phyloP scores from a whole-genome alignment of 2,113 vertebrate genomes.

The Poeciliopsis turrubarensis region DNA sequence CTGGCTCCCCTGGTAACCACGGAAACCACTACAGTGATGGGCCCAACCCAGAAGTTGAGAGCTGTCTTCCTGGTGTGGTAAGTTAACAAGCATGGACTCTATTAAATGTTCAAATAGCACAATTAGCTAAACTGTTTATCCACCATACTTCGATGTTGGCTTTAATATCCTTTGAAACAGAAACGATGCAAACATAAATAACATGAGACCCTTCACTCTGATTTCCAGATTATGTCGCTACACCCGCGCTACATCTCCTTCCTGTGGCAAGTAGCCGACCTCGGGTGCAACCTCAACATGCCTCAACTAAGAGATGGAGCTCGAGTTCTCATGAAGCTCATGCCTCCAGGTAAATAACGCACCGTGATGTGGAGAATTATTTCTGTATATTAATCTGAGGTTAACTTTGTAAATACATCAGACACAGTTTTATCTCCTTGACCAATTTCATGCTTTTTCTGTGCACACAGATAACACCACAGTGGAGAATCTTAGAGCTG shows the following conservation, averaged over 20 bases:
- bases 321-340: constrained; percentile 98
- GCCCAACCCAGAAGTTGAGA: constrained; percentile 97
- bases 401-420: background rate
- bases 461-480: constrained; percentile 91
- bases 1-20: constrained; percentile 97
- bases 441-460: constrained; percentile 8
- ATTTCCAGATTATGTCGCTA: constrained; percentile 96
- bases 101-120: background rate
- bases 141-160: too few relatives aligned
- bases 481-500: constrained; percentile 94
- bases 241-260: constrained; percentile 98
- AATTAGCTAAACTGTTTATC: too few relatives aligned
- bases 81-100: constrained; percentile 41
- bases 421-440: background rate
- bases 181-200: background rate
- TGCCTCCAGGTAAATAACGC: constrained; percentile 93
- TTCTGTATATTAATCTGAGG: background rate
- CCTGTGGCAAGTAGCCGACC: constrained; percentile 98
- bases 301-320: constrained; percentile 96
- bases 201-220: background rate
- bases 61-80: constrained; percentile 98
- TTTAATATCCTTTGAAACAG: background rate
- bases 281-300: constrained; percentile 97
- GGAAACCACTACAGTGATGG: constrained; percentile 98
- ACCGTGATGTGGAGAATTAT: background rate